Evolutionary conservation across 1,140 invertebrate species (phyloP), one percentile per base, ranked within the genome.

Genomic region (Megalopta genalis): DNA sequence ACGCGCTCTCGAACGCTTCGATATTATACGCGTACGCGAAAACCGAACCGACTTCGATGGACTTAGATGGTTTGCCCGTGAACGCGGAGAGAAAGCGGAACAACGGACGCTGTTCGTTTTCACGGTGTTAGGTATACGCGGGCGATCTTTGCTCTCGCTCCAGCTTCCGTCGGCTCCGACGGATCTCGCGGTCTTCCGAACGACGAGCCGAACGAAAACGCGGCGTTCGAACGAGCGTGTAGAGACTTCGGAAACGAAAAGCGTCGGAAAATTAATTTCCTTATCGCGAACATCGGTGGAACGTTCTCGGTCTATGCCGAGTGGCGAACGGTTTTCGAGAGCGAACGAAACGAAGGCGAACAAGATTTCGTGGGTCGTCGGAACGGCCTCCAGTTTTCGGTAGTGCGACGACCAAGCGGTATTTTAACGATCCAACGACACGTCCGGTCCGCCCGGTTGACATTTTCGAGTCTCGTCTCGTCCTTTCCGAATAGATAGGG

Each of bases 391-490:
- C 46, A 72, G 68, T 64, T 72, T 72, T 82, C 70, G 67, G 49
- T 76, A 64, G 63, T 80, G 64, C 46, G 68, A 77, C 59, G 14
- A 63, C 10, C 62, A 63, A 37, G 73, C 74, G 79, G 74, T 86
- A 87, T 87, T 87, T 87, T 86, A 87, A 87, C 77, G 86, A 87
- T 86, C 77, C 65, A 86, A 78, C 77, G 73, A 86, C 72, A 81
- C 65, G 77, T 86, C 39, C 63, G 27, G 77, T 86, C 39, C 63
- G 27, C 60, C 76, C 63, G 32, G 39, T 68, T 81, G 84, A 86
- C 74, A 83, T 83, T 81, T 81, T 76, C 60, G 71, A 68, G 39
- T 65, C 64, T n/a, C 39, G 25, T 23, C 32, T 75, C 14, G n/a
- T 69, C 77, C 18, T 27, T 67, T 60, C 60, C 64, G 68, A 79